Base-by-base conservation (phyloP, 2,113 vertebrate species). In the Clinocottus analis region DNA sequence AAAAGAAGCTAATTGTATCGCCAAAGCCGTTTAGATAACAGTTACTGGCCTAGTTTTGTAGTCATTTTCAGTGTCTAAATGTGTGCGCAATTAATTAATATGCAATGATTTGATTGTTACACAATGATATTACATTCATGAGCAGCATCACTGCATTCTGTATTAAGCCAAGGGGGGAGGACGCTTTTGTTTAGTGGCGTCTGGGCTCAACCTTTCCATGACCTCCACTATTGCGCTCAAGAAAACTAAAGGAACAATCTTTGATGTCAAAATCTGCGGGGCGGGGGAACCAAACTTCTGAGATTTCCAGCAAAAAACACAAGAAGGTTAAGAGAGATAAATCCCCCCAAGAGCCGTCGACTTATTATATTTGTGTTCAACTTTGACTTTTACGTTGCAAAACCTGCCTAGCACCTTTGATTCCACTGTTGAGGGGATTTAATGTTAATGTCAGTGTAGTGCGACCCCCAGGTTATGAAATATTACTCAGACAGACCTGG, bases 401-500 rank as follows among this genome's bases (percentile, higher is more conserved):
- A 87, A 85, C 72, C 17, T 33, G 16, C 39, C 61, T 14, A 25
- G 39, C 55, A 70, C 66, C 53, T 83, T 83, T 88, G 71, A 83
- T 67, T 82, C 55, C 41, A 72, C 61, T 84, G 76, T 65, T 70
- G 84, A 55, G 81, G 45, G 80, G 72, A 79, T 79, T 80, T 81
- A 68, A 63, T 72, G 72, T 66, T 87, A 85, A 72, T 85, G 76
- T 74, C 82, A 60, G 67, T 72, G 72, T 77, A 62, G 69, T 82
- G 70, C 80, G 89, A 87, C 92, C 90, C 85, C 79, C 77, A 85
- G 84, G 90, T 93, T 92, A 93, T 94, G 91, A 93, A 92, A 93
- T 93, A 91, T 93, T 93, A 90, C 92, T 89, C 90, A 93, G 90
- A 88, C 91, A 86, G 88, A 89, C 88, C 92, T 85, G 89, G 80